phyloP scores from a whole-genome alignment of 1,140 invertebrate genomes.

The Pseudomyrmex dendroicus region DNA sequence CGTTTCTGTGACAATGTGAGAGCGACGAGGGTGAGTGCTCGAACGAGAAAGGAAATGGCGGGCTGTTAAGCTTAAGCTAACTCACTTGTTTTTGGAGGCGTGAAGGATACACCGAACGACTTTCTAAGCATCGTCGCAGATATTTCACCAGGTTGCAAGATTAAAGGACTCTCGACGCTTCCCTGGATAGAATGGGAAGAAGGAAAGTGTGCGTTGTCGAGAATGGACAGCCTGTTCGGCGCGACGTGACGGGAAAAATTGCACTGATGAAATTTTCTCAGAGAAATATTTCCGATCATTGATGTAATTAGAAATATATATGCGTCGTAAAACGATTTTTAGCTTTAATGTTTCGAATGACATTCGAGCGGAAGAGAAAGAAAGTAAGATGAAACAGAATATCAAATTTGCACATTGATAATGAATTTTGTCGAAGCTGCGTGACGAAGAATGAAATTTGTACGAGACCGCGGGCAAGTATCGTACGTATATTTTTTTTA shows the following conservation, averaged over 20 bases:
- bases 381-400: neutral
- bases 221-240: constrained; percentile 29
- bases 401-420: neutral
- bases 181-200: neutral
- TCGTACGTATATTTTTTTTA: neutral
- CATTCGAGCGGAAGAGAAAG: neutral
- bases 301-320: neutral
- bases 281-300: constrained; percentile 33
- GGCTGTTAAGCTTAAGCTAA: constrained; percentile 64
- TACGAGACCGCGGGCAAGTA: neutral
- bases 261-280: constrained; percentile 47
- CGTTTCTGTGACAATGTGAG: constrained; percentile 4
- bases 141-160: constrained; percentile 61
- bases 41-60: neutral
- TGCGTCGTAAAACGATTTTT: neutral
- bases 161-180: constrained; percentile 53
- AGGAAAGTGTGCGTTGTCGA: neutral
- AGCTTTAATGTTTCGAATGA: neutral
- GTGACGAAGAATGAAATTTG: neutral
- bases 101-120: constrained; percentile 67
- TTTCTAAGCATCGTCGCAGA: constrained; percentile 45
- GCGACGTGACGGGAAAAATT: neutral
- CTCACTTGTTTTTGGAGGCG: constrained; percentile 16
- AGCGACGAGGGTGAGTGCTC: neutral
- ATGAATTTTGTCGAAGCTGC: neutral